Base-by-base conservation (phyloP, 2,113 vertebrate genomes). In the Galeopterus variegatus region DNA sequence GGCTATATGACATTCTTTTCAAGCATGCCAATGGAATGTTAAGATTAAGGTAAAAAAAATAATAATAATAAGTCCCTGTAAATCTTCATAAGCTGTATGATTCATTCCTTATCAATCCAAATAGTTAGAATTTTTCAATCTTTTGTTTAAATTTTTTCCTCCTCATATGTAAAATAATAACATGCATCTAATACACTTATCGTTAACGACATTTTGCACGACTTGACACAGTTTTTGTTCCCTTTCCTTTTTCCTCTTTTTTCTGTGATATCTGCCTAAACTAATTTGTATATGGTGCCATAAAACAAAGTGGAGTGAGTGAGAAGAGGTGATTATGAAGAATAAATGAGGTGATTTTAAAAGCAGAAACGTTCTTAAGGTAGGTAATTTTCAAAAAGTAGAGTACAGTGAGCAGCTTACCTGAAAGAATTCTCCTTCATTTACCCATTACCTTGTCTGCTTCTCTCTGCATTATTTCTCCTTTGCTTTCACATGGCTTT, bases 21-120 rank as follows among this genome's bases (percentile, higher is more conserved):
- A 60, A 82, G 36, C 21, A 87, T 19, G 14, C 28, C 52, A 93
- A 88, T 91, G 83, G 80, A 93, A 84, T 26, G 17, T 69, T 83
- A 48, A 23, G 12, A 88, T 90, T 84, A 50, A 6, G 69, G 23
- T 82, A 60, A 79, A 77, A 90, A 56, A 56, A 8, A 56, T 56
- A 56, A 56, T 3, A 58, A 36, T 31, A 81, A 2, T 50, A 52
- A 81, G 18, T 3, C 23, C 3, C 15, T 85, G 58, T 67, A 84
- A 36, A 82, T 76, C 48, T 82, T 17, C 64, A 36, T 73, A 19
- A 72, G 3, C 6, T 56, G 6, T 54, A 41, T n/a, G 41, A 56
- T 28, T 86, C 31, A 50, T 84, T 94, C 10, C 24, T 88, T 56
- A 64, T 62, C 60, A 90, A 15, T 60, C n/a, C n/a, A 97, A 56